phyloP scores from a whole-genome alignment of 2,113 vertebrate species.

The Piprites chloris region DNA sequence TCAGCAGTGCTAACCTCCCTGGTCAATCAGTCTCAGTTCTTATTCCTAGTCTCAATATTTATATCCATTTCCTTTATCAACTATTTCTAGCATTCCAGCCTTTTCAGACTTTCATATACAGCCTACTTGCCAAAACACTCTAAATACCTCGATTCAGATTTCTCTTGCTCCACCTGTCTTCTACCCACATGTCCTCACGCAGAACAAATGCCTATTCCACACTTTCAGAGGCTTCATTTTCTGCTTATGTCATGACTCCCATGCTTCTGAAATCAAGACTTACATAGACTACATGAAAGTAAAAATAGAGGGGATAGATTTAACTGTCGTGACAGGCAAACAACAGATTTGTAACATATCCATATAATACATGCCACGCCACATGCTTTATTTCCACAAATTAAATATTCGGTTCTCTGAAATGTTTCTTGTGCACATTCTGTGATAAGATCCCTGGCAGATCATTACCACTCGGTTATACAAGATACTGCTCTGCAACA shows the following conservation, averaged over 20 bases:
- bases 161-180: background rate
- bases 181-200: background rate
- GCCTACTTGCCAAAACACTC: background rate
- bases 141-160: background rate
- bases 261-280: background rate
- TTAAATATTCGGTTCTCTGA: background rate
- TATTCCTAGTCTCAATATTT: background rate
- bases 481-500: slow-evolving; percentile 16
- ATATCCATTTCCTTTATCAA: background rate
- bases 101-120: background rate
- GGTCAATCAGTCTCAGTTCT: background rate
- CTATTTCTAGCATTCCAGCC: background rate
- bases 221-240: background rate
- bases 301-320: background rate
- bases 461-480: slow-evolving; percentile 32
- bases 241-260: background rate
- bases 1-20: background rate
- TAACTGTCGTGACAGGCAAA: background rate
- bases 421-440: background rate
- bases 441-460: background rate
- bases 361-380: background rate
- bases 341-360: background rate
- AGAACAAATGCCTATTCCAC: background rate
- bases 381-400: background rate
- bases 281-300: background rate